Conservation (phyloP, 1,140 invertebrate species). For the Catajapyx aquilonaris region DNA sequence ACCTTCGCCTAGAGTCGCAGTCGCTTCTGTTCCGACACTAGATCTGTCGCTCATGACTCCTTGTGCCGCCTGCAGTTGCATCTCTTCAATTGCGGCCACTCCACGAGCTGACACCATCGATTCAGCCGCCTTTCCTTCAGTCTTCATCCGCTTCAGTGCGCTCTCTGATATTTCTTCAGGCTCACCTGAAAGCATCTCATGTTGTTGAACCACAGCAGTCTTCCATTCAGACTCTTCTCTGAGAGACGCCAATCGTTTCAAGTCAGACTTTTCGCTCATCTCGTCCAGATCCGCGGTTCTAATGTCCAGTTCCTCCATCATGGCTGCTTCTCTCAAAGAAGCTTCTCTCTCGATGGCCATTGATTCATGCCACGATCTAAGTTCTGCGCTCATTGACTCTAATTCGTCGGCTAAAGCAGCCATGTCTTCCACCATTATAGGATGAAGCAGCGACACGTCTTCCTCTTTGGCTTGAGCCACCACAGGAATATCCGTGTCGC, state of each 20-base stretch:
- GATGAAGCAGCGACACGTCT: neutral
- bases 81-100: too few species aligned
- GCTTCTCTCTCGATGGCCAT: neutral
- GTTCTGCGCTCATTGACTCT: neutral
- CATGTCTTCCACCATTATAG: neutral
- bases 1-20: too few species aligned
- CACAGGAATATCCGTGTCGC: neutral
- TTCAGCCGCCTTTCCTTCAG: too few species aligned
- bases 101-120: too few species aligned
- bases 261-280: too few species aligned
- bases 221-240: neutral
- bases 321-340: neutral
- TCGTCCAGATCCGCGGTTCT: neutral
- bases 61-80: too few species aligned
- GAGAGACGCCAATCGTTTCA: neutral
- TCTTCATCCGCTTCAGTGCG: too few species aligned
- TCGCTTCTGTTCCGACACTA: too few species aligned
- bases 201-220: neutral
- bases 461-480: too few species aligned
- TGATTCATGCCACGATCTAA: neutral
- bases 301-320: neutral
- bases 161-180: too few species aligned
- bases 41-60: too few species aligned
- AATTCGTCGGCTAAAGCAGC: neutral
- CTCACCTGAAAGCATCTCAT: neutral